These are phyloP conservation scores for Hecatera dysodea DNA, from an alignment of 2,888 invertebrate genomes.

Conservation along the genomic window DNA sequence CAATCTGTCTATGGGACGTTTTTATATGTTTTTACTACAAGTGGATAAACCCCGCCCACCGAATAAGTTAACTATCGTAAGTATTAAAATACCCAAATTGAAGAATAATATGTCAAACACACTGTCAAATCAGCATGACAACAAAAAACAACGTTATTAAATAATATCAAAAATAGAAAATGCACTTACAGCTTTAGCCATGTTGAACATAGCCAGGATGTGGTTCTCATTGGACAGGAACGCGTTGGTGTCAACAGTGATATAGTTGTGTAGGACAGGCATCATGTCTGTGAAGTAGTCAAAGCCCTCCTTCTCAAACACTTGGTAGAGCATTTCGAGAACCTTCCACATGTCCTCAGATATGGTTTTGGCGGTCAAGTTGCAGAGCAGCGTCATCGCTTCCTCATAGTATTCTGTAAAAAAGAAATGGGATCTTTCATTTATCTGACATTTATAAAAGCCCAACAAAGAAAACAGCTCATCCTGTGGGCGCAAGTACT, in stretches of 20 bases:
- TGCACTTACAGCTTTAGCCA: slow-evolving; percentile 95
- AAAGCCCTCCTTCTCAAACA: slow-evolving; percentile 98
- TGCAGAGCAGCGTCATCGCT: slow-evolving; percentile 97
- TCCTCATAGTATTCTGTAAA: slow-evolving; percentile 98
- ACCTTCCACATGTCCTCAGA: slow-evolving; percentile 99
- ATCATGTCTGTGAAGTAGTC: slow-evolving; percentile 99
- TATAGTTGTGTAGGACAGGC: slow-evolving; percentile 99
- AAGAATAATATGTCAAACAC: background rate
- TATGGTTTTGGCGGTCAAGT: slow-evolving; percentile 96
- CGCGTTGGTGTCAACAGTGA: slow-evolving; percentile 98
- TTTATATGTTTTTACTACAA: no score
- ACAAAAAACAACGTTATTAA: background rate
- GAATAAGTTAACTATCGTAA: background rate
- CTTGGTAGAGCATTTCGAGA: slow-evolving; percentile 95
- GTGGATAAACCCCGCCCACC: background rate
- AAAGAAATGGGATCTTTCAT: background rate
- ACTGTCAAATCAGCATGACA: background rate
- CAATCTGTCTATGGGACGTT: background rate
- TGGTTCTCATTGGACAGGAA: slow-evolving; percentile 98
- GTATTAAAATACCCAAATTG: background rate
- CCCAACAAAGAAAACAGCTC: background rate
- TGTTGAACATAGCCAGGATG: slow-evolving; percentile 97
- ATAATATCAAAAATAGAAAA: background rate
- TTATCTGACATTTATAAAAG: background rate
- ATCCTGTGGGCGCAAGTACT: background rate